Percentiles rank a stretch among this genome's conserved stretches.
phyloP scores from a whole-genome alignment of 2,113 vertebrate species.

The Vireo altiloquus region DNA sequence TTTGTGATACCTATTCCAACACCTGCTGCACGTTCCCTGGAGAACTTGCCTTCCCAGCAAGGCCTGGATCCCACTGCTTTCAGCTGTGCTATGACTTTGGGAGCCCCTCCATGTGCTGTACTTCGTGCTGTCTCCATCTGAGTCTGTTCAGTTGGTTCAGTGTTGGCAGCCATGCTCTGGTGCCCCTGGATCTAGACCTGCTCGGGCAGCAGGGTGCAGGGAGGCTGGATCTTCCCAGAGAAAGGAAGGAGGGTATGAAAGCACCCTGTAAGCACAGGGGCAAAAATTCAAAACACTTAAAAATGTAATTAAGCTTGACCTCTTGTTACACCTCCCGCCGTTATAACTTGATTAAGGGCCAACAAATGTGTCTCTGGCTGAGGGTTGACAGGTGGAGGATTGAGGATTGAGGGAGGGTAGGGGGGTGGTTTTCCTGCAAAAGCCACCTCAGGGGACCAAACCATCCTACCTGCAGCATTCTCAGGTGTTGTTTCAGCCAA shows the following conservation, averaged over 20 bases:
- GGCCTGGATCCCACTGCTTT: neutral
- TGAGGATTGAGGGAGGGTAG: neutral
- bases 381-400: accelerated
- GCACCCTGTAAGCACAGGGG: neutral
- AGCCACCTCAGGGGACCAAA: neutral
- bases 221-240: neutral
- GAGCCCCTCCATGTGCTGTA: neutral
- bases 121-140: neutral
- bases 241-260: neutral
- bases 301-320: neutral
- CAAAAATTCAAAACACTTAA: neutral
- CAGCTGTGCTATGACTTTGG: neutral
- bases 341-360: accelerated
- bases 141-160: neutral
- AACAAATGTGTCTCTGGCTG: neutral
- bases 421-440: neutral
- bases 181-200: neutral
- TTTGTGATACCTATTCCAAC: neutral
- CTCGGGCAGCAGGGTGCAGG: neutral
- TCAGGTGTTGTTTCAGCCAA: neutral
- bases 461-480: neutral
- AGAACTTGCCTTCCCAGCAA: neutral
- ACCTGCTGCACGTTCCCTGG: accelerated
- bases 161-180: neutral
- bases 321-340: neutral